Conservation (phyloP, 2,888 invertebrate genomes). For the Agrilus cyanescens region DNA sequence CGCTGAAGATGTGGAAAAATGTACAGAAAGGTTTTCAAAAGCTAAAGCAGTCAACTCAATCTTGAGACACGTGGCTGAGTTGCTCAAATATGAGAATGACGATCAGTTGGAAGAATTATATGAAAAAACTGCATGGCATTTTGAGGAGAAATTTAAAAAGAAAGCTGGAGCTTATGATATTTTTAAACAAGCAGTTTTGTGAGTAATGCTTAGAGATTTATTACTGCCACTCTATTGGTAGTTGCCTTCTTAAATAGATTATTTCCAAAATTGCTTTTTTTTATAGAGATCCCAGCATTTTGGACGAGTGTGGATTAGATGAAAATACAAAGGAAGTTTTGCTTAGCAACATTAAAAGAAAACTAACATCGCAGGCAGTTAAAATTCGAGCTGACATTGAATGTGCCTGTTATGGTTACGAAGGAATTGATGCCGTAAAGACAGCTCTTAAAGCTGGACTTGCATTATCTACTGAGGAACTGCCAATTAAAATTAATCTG, state of each 20-base stretch:
- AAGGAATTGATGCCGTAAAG: slow-evolving; percentile 98
- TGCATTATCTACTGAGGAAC: slow-evolving; percentile 77
- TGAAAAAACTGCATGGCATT: slow-evolving; percentile 94
- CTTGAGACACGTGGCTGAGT: slow-evolving; percentile 91
- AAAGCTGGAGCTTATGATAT: slow-evolving; percentile 95
- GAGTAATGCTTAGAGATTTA: slow-evolving; percentile 33
- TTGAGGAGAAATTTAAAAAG: slow-evolving; percentile 93
- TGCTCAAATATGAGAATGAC: slow-evolving; percentile 81
- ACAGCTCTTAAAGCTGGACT: slow-evolving; percentile 83
- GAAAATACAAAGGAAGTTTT: slow-evolving; percentile 85
- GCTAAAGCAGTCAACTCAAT: slow-evolving; percentile 98
- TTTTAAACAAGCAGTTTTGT: slow-evolving; percentile 96
- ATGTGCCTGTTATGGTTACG: slow-evolving; percentile 91
- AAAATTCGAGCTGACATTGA: slow-evolving; percentile 90
- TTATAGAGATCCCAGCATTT: slow-evolving; percentile 79
- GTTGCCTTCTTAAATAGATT: background rate
- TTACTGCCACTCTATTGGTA: background rate
- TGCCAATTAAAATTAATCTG: slow-evolving; percentile 96
- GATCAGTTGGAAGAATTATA: slow-evolving; percentile 92
- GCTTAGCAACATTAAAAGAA: slow-evolving; percentile 86
- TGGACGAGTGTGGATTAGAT: slow-evolving; percentile 92
- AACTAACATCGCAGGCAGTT: slow-evolving; percentile 93
- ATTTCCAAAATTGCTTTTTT: background rate
- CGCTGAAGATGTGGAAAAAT: slow-evolving; percentile 94
- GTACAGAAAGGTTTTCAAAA: slow-evolving; percentile 96